Percentiles rank a stretch among this genome's conserved stretches.
Evolutionary conservation across 2,797 vertebrate species (phyloP).

Genomic region (Chaenodraco wilsoni): DNA sequence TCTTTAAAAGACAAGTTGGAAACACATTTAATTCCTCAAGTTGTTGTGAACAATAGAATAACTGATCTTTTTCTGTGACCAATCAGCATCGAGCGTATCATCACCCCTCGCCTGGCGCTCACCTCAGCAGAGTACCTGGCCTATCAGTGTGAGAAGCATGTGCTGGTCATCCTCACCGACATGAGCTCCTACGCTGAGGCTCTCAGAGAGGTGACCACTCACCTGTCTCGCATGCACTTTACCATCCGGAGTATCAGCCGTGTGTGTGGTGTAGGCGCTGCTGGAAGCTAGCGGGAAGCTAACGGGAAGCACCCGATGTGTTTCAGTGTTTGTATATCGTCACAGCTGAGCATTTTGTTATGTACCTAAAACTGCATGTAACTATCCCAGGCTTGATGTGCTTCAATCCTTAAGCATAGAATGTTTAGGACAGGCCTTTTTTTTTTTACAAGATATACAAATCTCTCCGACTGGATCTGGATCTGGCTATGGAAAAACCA

Average conservation of each 20-base stretch:
- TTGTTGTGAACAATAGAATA: not conserved
- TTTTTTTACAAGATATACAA: too few species aligned
- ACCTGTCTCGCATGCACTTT: too few species aligned
- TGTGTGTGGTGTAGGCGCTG: not conserved
- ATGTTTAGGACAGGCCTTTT: too few species aligned
- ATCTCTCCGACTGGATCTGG: too few species aligned
- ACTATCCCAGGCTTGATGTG: too few species aligned
- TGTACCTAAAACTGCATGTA: too few species aligned
- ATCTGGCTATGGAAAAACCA: too few species aligned
- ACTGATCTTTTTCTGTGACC: slow-evolving; percentile 2
- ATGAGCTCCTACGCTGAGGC: slow-evolving; percentile 87
- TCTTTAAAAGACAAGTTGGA: not conserved
- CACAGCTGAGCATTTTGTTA: not conserved
- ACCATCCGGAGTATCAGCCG: too few species aligned
- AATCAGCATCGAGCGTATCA: slow-evolving; percentile 84
- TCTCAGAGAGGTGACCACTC: slow-evolving; percentile 79
- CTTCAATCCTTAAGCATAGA: too few species aligned
- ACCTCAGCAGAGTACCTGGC: slow-evolving; percentile 85
- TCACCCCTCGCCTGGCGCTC: slow-evolving; percentile 84
- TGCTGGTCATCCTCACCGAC: slow-evolving; percentile 85
- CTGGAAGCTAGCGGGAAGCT: not conserved
- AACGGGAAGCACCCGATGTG: not conserved
- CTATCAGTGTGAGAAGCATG: slow-evolving; percentile 87
- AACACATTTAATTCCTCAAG: not conserved
- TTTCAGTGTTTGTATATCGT: not conserved